Conservation (phyloP, 2,888 invertebrate species). For the Lasioglossum calceatum region DNA sequence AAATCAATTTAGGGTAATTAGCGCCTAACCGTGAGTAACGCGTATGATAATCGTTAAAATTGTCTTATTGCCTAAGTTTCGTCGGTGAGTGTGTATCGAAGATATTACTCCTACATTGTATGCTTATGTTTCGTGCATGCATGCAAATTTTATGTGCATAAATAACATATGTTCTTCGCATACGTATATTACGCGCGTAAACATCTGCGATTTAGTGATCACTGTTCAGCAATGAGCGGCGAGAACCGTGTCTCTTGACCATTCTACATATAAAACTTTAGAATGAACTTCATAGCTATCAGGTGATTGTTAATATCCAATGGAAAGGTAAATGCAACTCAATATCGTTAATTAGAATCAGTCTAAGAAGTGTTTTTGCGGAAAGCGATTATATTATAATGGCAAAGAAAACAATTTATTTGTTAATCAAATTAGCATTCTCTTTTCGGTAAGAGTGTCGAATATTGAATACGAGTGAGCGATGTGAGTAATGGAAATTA, state of each 20-base stretch:
- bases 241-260: background rate
- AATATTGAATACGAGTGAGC: background rate
- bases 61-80: background rate
- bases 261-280: background rate
- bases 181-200: background rate
- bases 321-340: background rate
- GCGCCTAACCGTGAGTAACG: background rate
- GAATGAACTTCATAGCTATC: background rate
- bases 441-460: background rate
- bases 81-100: background rate
- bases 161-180: conserved; percentile 11
- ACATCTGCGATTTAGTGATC: conserved; percentile 5
- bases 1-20: background rate
- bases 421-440: background rate
- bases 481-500: background rate
- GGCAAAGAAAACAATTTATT: background rate
- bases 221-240: background rate
- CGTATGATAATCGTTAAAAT: background rate
- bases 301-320: background rate
- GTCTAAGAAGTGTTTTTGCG: background rate
- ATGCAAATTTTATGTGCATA: conserved; percentile 9
- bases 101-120: background rate
- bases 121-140: background rate
- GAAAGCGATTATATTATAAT: background rate
- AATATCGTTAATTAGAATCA: background rate